Base-by-base conservation (phyloP, 1,140 invertebrate species). In the Drosophila burlai region DNA sequence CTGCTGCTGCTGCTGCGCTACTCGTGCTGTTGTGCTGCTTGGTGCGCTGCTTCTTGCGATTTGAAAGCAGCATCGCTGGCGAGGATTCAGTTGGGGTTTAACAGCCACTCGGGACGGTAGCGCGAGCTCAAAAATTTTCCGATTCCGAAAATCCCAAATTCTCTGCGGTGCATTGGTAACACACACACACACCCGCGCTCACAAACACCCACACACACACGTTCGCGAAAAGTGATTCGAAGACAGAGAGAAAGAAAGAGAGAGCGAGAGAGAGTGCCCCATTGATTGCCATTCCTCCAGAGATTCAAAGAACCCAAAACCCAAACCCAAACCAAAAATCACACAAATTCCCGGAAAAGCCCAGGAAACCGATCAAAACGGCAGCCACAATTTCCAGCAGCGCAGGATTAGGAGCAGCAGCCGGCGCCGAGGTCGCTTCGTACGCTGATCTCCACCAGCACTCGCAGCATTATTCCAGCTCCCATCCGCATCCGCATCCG, bases 31-130 rank as follows among this genome's bases (percentile, higher is more conserved):
- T 16, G n/a, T 43, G 55, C 54, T 52, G 55, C 13, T 7, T 34
- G 43, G 31, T 55, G 67, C 45, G 46, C 50, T 67, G 62, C 66
- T 57, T 21, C 64, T 46, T 58, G 45, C 54, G 64, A 42, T 42
- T 64, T 38, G 47, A 46, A 45, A 76, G 81, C 72, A 80, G 62
- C 80, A 54, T 81, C 83, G 68, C 68, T 67, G 76, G 81, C 80
- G 82, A 82, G 84, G 84, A 87, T 93, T 93, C 92, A 93, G 92
- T 93, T 93, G 92, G 92, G 92, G 92, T 93, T 93, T 93, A 83
- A 92, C 91, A 92, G 92, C 76, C 92, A 93, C 92, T 93, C 92
- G 92, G 92, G 92, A 93, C 91, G 89, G 91, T 90, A 91, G 76
- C 81, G 85, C 76, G 82, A 67, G 91, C 91, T 92, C 85, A 80